Evolutionary conservation across 2,797 vertebrate genomes (phyloP).

Genomic region (Trachops cirrhosus): DNA sequence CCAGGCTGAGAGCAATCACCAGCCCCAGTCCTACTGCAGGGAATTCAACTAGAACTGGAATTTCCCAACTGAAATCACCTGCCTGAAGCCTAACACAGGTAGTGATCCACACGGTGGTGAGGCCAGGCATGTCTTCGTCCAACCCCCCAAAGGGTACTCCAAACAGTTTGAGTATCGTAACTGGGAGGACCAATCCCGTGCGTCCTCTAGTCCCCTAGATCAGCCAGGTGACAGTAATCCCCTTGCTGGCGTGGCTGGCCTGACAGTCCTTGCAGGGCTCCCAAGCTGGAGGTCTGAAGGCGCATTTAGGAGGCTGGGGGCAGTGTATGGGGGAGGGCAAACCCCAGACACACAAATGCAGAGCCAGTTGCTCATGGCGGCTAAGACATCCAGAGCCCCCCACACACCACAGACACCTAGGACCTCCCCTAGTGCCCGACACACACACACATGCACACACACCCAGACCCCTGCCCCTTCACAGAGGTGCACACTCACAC

Average conservation of each 20-base stretch:
- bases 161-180: background rate
- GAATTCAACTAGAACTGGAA: background rate
- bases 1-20: background rate
- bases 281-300: background rate
- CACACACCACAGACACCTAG: background rate
- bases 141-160: background rate
- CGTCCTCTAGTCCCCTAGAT: background rate
- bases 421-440: background rate
- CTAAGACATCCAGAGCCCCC: background rate
- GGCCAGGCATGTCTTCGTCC: background rate
- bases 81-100: background rate
- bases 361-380: background rate
- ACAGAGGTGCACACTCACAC: background rate
- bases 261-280: background rate
- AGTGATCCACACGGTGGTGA: background rate
- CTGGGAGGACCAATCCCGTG: background rate
- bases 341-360: background rate
- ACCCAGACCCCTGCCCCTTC: background rate
- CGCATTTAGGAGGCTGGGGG: background rate
- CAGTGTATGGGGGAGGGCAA: rapidly evolving
- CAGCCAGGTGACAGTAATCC: background rate
- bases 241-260: background rate
- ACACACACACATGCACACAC: background rate
- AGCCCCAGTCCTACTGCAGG: background rate
- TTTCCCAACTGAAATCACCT: background rate